These are phyloP conservation scores for Phyllopteryx taeniolatus DNA, from an alignment of 2,113 vertebrate species.

Conservation along the genomic window DNA sequence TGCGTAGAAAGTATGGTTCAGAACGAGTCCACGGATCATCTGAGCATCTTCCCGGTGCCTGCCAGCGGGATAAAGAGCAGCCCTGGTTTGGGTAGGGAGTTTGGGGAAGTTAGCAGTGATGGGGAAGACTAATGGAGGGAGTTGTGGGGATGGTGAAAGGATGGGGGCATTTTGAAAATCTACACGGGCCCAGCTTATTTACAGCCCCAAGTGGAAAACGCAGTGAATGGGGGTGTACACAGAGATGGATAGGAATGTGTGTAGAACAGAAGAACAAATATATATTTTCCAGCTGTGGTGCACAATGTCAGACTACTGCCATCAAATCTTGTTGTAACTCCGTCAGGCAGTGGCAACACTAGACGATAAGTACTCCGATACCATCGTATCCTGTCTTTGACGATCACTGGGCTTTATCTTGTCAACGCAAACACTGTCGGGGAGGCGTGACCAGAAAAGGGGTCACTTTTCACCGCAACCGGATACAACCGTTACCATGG, in stretches of 20 bases:
- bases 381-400: too few species aligned
- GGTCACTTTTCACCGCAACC: too few species aligned
- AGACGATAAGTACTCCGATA: too few species aligned
- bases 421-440: too few species aligned
- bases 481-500: too few species aligned
- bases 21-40: slow-evolving; percentile 62
- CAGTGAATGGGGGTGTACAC: slow-evolving; percentile 31
- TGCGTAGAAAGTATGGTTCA: slow-evolving; percentile 39
- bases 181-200: slow-evolving; percentile 53
- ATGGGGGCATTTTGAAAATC: slow-evolving; percentile 40
- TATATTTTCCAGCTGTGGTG: slow-evolving; percentile 33
- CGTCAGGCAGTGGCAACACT: too few species aligned
- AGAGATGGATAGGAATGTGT: slow-evolving; percentile 50
- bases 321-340: too few species aligned
- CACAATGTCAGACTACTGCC: too few species aligned
- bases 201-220: slow-evolving; percentile 41
- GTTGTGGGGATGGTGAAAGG: neutral
- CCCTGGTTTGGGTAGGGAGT: slow-evolving; percentile 26
- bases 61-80: slow-evolving; percentile 49
- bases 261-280: slow-evolving; percentile 39
- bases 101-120: slow-evolving; percentile 15
- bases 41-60: slow-evolving; percentile 45
- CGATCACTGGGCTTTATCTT: too few species aligned
- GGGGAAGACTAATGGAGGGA: slow-evolving; percentile 10
- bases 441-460: too few species aligned